A percentile compares a stretch with the other conserved stretches of the same genome.
Evolutionary conservation across 1,140 invertebrate genomes (phyloP).

Genomic region (Calephelis nemesis): DNA sequence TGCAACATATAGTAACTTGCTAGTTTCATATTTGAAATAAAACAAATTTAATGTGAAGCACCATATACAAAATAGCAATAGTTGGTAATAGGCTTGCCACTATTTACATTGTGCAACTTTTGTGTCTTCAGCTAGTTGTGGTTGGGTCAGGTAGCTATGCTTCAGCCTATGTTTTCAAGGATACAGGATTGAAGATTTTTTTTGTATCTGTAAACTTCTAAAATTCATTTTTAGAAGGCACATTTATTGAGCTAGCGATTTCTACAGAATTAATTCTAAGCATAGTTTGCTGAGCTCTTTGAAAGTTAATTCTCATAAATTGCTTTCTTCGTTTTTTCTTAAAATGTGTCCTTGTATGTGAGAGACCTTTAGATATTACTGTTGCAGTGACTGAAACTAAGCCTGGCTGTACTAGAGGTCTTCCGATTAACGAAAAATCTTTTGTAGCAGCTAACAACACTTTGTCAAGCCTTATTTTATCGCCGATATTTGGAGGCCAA

Average conservation of each 20-base stretch:
- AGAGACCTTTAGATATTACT: constrained; percentile 93
- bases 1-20: too few relatives aligned
- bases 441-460: constrained; percentile 90
- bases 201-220: constrained; percentile 27
- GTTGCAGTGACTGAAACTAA: constrained; percentile 90
- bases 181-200: too few relatives aligned
- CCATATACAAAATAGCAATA: too few relatives aligned
- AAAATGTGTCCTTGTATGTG: constrained; percentile 89
- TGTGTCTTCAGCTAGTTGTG: too few relatives aligned
- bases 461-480: constrained; percentile 92
- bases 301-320: constrained; percentile 87
- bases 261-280: constrained; percentile 86
- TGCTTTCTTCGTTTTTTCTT: constrained; percentile 88
- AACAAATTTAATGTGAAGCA: too few relatives aligned
- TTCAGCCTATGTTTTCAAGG: background rate
- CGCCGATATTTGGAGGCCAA: constrained; percentile 91
- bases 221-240: constrained; percentile 55
- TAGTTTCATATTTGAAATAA: too few relatives aligned
- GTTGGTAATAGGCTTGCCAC: too few relatives aligned
- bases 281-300: constrained; percentile 84
- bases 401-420: constrained; percentile 88
- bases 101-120: too few relatives aligned
- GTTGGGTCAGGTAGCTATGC: too few relatives aligned
- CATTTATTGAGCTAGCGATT: constrained; percentile 64
- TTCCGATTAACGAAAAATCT: constrained; percentile 92